Percentiles rank a stretch among this genome's conserved stretches.
Conservation (phyloP, 1,140 invertebrate species). For the Brachionus manjavacas region DNA sequence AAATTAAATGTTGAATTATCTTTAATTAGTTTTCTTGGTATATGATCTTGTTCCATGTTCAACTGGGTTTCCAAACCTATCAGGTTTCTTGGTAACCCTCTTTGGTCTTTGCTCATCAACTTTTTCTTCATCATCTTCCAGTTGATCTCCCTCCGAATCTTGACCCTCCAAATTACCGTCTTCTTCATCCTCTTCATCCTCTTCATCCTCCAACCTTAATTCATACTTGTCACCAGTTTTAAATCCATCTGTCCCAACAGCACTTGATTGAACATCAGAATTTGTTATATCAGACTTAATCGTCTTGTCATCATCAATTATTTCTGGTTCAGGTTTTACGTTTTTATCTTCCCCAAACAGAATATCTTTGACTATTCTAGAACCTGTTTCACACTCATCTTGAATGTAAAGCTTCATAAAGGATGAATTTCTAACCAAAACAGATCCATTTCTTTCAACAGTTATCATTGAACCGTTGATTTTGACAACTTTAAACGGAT, state of each 20-base stretch:
- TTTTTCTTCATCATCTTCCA: neutral
- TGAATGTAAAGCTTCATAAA: neutral
- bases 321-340: neutral
- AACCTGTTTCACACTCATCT: neutral
- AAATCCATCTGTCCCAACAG: neutral
- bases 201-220: too few species aligned
- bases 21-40: neutral
- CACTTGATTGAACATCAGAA: neutral
- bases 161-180: too few species aligned
- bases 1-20: neutral
- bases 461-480: constrained; percentile 1
- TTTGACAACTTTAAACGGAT: neutral
- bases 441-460: neutral
- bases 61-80: neutral
- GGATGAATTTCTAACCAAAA: neutral
- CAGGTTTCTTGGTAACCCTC: neutral
- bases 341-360: neutral
- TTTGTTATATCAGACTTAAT: neutral
- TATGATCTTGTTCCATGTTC: neutral
- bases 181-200: too few species aligned
- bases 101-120: neutral
- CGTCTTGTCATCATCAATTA: neutral
- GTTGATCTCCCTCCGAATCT: too few species aligned
- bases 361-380: neutral
- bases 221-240: neutral